These are phyloP conservation scores for Spinus olivaceus DNA, from an alignment of 2,797 vertebrate species.

Conservation along the genomic window DNA sequence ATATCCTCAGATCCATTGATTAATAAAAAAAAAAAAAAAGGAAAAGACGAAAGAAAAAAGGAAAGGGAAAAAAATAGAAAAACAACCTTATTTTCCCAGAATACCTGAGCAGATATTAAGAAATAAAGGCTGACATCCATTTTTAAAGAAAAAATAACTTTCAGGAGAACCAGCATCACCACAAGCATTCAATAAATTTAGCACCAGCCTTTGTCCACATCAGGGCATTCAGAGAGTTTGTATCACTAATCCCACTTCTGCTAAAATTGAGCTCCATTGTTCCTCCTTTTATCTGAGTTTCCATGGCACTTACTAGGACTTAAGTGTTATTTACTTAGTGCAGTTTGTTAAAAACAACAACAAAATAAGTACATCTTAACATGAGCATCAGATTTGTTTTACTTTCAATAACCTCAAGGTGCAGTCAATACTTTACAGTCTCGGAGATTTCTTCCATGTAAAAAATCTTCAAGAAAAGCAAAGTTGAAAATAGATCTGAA, in stretches of 20 bases:
- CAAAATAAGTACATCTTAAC: neutral
- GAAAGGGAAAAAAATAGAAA: neutral
- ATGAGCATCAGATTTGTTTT: neutral
- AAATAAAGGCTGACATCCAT: neutral
- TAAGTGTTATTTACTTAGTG: conserved; percentile 47
- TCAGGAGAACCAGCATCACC: neutral
- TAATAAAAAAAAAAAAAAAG: accelerated
- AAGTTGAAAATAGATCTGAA: conserved; percentile 59
- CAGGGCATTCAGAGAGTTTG: neutral
- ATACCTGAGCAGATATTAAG: neutral
- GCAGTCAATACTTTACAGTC: neutral
- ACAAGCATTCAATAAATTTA: neutral
- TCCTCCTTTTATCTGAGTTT: conserved; percentile 52
- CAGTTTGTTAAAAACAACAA: neutral
- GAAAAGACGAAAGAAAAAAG: neutral
- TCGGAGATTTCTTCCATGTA: neutral
- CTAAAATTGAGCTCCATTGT: conserved; percentile 48
- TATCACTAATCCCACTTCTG: conserved; percentile 51
- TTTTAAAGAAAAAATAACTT: neutral
- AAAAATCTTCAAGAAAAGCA: conserved; percentile 2
- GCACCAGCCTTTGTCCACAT: neutral
- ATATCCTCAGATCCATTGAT: neutral
- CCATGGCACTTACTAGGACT: conserved; percentile 23
- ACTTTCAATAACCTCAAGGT: neutral
- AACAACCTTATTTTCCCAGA: neutral